Evolutionary conservation across 2,113 vertebrate genomes (phyloP), one percentile per base, ranked within the genome.

Genomic region (Urocitellus parryii): DNA sequence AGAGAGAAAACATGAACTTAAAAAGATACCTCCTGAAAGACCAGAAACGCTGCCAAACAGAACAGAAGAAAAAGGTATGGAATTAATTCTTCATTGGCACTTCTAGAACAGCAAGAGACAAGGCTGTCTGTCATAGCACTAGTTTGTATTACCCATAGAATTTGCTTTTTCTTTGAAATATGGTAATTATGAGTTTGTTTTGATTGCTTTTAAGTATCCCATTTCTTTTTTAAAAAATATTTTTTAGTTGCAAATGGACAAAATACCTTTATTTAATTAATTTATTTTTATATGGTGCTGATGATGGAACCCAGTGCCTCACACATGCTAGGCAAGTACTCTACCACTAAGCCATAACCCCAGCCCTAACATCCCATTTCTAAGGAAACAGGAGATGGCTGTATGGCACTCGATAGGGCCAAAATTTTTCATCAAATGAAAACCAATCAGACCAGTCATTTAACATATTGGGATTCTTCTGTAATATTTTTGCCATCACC

Each of bases 21-120:
- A 98, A 98, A 99, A 99, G 98, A 98, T 99, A 97, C 99, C 99
- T 96, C 99, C 99, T 27, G 99, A 99, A 98, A 99, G 99, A 37
- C 99, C 99, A 29, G 99, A 99, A 96, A 99, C 99, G 93, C 98
- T 99, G 98, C 97, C 99, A 95, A 99, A 99, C 97, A 97, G 99
- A 99, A 98, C 99, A 97, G 99, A 99, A 97, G 99, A 99, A 42
- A 99, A 99, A 99, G 99, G 99, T 99, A 99, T 98, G 97, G 97
- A 97, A 96, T 97, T 76, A 97, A 39, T 91, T 96, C 97, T 95
- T 92, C 90, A 9, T 29, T 84, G 92, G 11, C 42, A 95, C 42
- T 94, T 94, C 70, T 58, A 90, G 74, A 96, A 83, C 20, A 78
- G 78, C 5, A 73, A 34, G 61, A 39, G n/a, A 37, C 67, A 9